phyloP scores from a whole-genome alignment of 2,113 vertebrate species.

The Phainopepla nitens region DNA sequence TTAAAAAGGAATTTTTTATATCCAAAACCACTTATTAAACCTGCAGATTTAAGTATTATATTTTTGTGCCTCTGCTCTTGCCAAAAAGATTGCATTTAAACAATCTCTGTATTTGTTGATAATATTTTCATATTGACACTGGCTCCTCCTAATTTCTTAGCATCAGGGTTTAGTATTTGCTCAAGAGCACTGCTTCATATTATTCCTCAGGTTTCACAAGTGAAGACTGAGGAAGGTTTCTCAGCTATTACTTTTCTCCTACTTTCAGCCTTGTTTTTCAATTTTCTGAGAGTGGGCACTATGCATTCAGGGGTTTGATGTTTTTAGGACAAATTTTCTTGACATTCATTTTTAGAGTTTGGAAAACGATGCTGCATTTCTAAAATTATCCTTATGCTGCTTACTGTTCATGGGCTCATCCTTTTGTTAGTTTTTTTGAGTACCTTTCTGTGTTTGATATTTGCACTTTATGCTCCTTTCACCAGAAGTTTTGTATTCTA shows the following conservation, averaged over 20 bases:
- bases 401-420: not conserved
- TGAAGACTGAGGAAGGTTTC: not conserved
- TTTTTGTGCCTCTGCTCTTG: not conserved
- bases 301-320: not conserved
- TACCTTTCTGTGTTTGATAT: not conserved
- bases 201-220: not conserved
- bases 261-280: not conserved
- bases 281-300: not conserved
- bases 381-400: not conserved
- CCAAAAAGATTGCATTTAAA: not conserved
- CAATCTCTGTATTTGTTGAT: not conserved
- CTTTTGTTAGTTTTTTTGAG: not conserved
- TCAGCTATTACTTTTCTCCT: not conserved
- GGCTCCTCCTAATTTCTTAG: not conserved
- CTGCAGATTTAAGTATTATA: accelerated
- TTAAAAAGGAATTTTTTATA: not conserved
- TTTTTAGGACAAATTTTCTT: not conserved
- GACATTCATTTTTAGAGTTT: not conserved
- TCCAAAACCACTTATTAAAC: not conserved
- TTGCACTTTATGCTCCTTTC: not conserved
- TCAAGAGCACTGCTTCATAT: not conserved
- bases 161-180: not conserved
- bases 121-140: not conserved
- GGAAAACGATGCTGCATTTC: not conserved
- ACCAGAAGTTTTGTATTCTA: not conserved